phyloP scores from a whole-genome alignment of 2,888 invertebrate genomes.

The Cantharis nigra region DNA sequence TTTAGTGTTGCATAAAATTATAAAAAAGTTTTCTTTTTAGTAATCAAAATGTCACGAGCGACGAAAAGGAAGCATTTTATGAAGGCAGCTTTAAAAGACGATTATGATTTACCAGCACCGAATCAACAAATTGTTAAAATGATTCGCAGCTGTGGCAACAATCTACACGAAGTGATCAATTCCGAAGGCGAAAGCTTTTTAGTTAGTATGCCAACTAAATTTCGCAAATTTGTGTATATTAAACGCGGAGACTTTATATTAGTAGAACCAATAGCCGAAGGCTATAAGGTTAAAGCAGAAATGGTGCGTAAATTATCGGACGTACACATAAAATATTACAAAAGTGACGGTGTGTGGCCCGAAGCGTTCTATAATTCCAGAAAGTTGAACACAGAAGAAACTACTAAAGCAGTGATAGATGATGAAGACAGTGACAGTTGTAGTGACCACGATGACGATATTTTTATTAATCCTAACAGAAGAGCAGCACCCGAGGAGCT shows the following conservation, averaged over 20 bases:
- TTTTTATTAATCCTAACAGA: slow-evolving; percentile 68
- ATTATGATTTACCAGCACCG: slow-evolving; percentile 61
- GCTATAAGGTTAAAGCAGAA: too few relatives aligned
- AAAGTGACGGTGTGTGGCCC: slow-evolving; percentile 56
- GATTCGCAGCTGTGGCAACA: slow-evolving; percentile 82
- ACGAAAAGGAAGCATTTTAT: too few relatives aligned
- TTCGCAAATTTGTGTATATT: slow-evolving; percentile 44
- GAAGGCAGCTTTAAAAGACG: too few relatives aligned
- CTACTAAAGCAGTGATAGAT: background rate
- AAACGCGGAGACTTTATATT: too few relatives aligned
- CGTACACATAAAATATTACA: too few relatives aligned
- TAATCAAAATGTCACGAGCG: too few relatives aligned
- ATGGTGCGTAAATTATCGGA: too few relatives aligned
- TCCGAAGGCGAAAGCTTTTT: slow-evolving; percentile 70
- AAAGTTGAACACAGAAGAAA: slow-evolving; percentile 40
- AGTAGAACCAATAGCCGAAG: too few relatives aligned
- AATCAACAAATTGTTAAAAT: slow-evolving; percentile 80
- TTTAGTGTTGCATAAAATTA: too few relatives aligned
- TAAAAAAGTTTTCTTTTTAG: too few relatives aligned
- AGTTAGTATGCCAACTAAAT: slow-evolving; percentile 94
- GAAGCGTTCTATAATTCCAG: slow-evolving; percentile 48
- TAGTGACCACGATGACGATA: slow-evolving; percentile 51
- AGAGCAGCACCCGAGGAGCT: slow-evolving; percentile 49
- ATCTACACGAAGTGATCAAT: slow-evolving; percentile 84
- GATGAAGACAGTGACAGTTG: background rate